Evolutionary conservation across 2,113 vertebrate species (phyloP), one percentile per base, ranked within the genome.

Genomic region (Sarotherodon lohbergeri): DNA sequence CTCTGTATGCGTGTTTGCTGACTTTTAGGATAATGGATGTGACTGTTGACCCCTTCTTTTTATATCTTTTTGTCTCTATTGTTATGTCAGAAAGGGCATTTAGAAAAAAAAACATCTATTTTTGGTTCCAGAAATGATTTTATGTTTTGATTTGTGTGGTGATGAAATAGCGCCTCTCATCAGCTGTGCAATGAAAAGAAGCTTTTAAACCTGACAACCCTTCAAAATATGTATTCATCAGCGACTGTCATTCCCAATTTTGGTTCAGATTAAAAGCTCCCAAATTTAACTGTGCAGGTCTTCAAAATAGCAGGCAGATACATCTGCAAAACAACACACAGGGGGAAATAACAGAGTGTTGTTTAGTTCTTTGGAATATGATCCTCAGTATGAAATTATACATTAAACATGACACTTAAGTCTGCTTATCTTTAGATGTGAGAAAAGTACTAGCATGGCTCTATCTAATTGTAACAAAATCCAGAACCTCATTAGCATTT

Each of bases 1-100:
- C 36, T 61, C 48, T 46, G 79, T 79, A 29, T 87, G 82, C 5
- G 24, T 76, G 85, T 63, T 88, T 80, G 80, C 57, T 91, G 93
- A 92, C 90, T 93, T 91, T 91, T 85, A 83, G 39, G 32, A 54
- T 83, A 91, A 86, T 89, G 66, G 86, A 90, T 85, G 80, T 82
- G 84, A 88, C 84, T 91, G 86, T 78, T 91, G 91, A 90, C 83
- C 87, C 80, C 52, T 73, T 63, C 27, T 82, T 66, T 79, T 24
- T 79, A 36, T 59, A 73, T 52, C 7, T 34, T 32, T 92, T 19
- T 4, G 32, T 78, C 41, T 90, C 79, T 50, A 14, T 87, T 56
- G 66, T 88, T 81, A 36, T 39, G 4, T 55, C 27, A 84, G 41
- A 34, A 32, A 82, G 22, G n/a, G 29, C 11, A 34, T 68, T 46